Base-by-base conservation (phyloP, 2,888 invertebrate species). In the Andrena camellia region DNA sequence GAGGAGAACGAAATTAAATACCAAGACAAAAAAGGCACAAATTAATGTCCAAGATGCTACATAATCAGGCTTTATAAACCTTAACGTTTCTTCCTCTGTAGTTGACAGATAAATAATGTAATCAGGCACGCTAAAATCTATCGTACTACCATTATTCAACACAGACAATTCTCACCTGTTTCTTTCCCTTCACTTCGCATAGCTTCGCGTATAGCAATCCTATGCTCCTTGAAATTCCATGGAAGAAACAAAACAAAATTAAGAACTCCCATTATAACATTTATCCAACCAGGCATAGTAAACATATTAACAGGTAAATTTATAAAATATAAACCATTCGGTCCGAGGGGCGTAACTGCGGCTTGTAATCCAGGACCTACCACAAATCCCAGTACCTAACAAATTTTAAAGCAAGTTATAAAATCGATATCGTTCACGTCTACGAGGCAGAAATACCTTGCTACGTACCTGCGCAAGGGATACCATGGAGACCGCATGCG, bases 351-450 rank as follows among this genome's bases (percentile, higher is more conserved):
- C 17, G 97, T 97, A 0, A 97, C 97, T 2, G 96, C 96, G 1
- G 97, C 97, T 94, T 98, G 98, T 78, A 98, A 94, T 59, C 96
- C 97, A 6, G 98, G 98, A 0, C 98, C 98, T 86, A 98, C 96
- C 76, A 98, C 97, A 94, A 98, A 98, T 64, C 98, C 98, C 81
- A 98, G 94, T 52, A 98, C 97, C 94, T 94, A 78, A 29, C n/a
- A 76, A 72, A 72, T 59, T 70, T 10, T 48, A 35, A 64, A 23
- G 42, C 3, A 81, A 64, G 52, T 64, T 69, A 20, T 74, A 63
- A 54, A 50, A 20, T 33, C 17, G n/a, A 75, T 17, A n/a, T 1
- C 5, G 17, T 35, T 62, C 13, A 29, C n/a, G 10, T 29, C 42
- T 3, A 26, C 29, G 35, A 57, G 54, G 6, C 54, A 7, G 20